Evolutionary conservation across 2,797 vertebrate species (phyloP), one percentile per base, ranked within the genome.

Genomic region (Onychomys torridus): DNA sequence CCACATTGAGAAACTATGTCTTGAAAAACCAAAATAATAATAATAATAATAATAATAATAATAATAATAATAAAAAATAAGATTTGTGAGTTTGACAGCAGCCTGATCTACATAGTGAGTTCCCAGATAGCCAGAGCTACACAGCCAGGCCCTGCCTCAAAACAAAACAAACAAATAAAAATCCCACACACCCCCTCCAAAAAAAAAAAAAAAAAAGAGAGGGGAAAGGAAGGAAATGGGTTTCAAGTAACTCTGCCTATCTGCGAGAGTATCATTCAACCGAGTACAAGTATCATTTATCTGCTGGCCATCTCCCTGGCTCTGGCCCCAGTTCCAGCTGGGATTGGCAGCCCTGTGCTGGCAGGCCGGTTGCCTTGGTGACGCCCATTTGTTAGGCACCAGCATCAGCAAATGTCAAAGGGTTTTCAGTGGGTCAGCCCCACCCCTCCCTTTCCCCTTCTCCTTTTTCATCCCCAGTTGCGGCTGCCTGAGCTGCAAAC

Each of bases 311-410:
- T 55, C 65, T 91, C 77, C 49, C 82, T 75, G 96, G 96, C 96
- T 2, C 0, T 0, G 34, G 89, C 84, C 90, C 92, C 61, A 17
- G 92, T 67, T 40, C 6, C 6, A 9, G 93, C 34, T 0, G 6
- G 94, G 92, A 16, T 27, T 2, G 83, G 94, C 94, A 65, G 86
- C 96, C 52, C 90, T 4, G 43, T 59, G 93, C 59, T 94, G 59
- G 5, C 0, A 49, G 97, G 95, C 96, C 93, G 4, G 27, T 98
- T 84, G 97, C 96, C 97, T 10, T 67, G 95, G 95, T 89, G 92
- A 98, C 95, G 0, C 2, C 32, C 92, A 97, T 98, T 96, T 98
- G 97, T 98, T 98, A 97, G 97, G 96, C 96, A 95, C 94, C 94
- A 84, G 96, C 84, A 76, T 97, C 96, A 78, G 87, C 92, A 97